Base-by-base conservation (phyloP, 2,113 vertebrate genomes). In the Sterna hirundo region DNA sequence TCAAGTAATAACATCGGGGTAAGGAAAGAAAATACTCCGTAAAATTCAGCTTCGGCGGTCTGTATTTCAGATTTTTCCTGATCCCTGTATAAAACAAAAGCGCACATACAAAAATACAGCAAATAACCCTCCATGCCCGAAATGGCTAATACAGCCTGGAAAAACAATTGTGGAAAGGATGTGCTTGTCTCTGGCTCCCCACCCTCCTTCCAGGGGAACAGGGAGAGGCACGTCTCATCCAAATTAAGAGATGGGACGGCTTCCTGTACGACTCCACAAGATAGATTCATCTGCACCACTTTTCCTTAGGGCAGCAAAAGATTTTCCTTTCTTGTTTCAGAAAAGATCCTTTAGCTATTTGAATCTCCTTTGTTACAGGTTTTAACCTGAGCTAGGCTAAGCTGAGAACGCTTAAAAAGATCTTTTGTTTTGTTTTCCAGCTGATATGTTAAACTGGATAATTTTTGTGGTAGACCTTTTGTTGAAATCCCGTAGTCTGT, bases 201-300 rank as follows among this genome's bases (percentile, higher is more conserved):
- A 57, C 94, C 95, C 88, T 94, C 79, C 79, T 94, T 90, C 93
- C 91, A 94, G 71, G 54, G 92, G 93, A 93, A 90, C 58, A 84
- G 91, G 93, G 96, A 93, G 96, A 95, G 94, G 96, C 93, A 75
- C 82, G 91, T 96, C 84, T 94, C 60, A 86, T 82, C 78, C 90
- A 64, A 91, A 85, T 87, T 82, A 84, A 94, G 89, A 94, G 94
- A 77, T 79, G 44, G 17, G 51, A 14, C 0, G 1, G 68, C 75
- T 96, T 96, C 94, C 92, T 91, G 47, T 49, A 4, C 0, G 17
- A 32, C 69, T 61, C 65, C 69, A 75, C 27, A 1, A 5, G 52
- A 49, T n/a, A 83, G 81, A 30, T 55, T 61, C 40, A 6, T 75
- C 90, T 61, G 36, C 40, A 12, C 23, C 19, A 1, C 32, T 49